Base-by-base conservation (phyloP, 2,797 vertebrate species). In the Coregonus sp. region DNA sequence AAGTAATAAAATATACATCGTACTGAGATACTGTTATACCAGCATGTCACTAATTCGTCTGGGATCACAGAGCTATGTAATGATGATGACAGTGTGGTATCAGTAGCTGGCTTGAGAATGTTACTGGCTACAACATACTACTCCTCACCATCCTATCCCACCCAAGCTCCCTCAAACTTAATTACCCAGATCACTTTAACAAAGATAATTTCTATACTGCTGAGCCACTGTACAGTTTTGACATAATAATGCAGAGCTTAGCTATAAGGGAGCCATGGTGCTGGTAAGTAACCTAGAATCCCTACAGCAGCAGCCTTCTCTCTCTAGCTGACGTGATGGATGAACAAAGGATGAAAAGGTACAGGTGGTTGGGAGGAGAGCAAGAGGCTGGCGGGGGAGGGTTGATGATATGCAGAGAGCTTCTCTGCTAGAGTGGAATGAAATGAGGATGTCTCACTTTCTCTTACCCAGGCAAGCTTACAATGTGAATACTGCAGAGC, bases 401-500 rank as follows among this genome's bases (percentile, higher is more conserved):
- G 80, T 68, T 75, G 87, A 79, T 87, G 86, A 90, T 77, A 85
- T 87, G 81, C 68, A 73, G 75, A 80, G 77, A 81, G 79, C 33
- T 80, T 82, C 83, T 80, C 75, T 88, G 89, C 85, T 84, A 90
- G 54, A 89, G 79, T 47, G 9, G 9, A 47, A 47, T 47, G 40
- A 47, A 47, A 47, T 47, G 9, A 85, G 85, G 75, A 89, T 76
- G 85, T 88, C 89, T 91, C 80, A 86, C 63, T 90, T 86, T 72
- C 80, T 90, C 86, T 69, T 78, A 81, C 75, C 69, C 73, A 71
- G 72, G 59, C 2, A 0, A 79, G 82, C 82, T 80, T 76, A 47
- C 40, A 47, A 47, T 12, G 81, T 83, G 81, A 89, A 88, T 77
- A 88, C 89, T 90, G 90, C 90, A 92, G 88, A 89, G 82, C 81